Base-by-base conservation (phyloP, 2,113 vertebrate genomes). In the Gambusia affinis region DNA sequence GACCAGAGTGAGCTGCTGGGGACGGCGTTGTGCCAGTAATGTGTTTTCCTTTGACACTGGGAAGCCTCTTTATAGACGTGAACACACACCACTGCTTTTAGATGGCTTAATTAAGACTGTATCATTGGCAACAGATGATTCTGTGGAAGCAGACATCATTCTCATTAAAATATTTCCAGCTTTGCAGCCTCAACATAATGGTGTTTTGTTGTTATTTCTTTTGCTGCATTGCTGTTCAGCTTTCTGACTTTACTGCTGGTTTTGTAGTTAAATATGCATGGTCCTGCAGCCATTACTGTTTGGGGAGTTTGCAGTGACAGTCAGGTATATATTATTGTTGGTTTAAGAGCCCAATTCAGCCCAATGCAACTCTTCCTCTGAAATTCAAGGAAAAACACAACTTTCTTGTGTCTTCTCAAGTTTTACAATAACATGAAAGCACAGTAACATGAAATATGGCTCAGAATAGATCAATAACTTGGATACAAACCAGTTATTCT, bases 31-130 rank as follows among this genome's bases (percentile, higher is more conserved):
- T 84, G 73, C 79, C 79, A 81, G 73, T 84, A 79, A 84, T 86
- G 82, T 85, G 82, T 87, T 84, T 86, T 89, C 37, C 42, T 82
- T 81, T 90, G 81, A 91, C 81, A 47, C 82, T 75, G 74, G 64
- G 84, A 91, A 87, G 67, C 69, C 83, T 91, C 84, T 80, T 93
- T 91, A 89, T 87, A 78, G 76, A 86, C 87, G 80, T 89, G 90
- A 90, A 92, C 87, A 78, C 78, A 84, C 75, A 77, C 61, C 78
- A 83, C 81, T 91, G 86, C 90, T 87, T 94, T 91, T 88, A 90
- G 92, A 93, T 91, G 84, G 89, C 84, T 89, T 94, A 91, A 94
- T 93, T 93, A 92, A 91, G 91, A 88, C 82, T 81, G 85, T 86
- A 88, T 92, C 87, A 86, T 85, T 81, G 86, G 87, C 88, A 92